Base-by-base conservation (phyloP, 2,888 invertebrate species). In the Drosophila mimica region DNA sequence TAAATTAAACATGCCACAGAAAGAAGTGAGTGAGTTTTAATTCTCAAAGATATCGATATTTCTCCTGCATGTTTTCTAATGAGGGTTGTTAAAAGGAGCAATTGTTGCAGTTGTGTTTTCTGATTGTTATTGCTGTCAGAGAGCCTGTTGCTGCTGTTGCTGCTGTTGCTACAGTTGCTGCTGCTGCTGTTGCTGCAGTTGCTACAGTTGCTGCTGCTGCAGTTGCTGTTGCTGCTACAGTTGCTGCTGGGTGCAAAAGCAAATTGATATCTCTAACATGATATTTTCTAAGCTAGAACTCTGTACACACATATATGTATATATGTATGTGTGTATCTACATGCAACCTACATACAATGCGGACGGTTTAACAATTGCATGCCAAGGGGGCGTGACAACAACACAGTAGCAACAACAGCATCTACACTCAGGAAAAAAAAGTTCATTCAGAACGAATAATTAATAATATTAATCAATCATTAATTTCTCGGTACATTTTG, bases 201-300 rank as follows among this genome's bases (percentile, higher is more conserved):
- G 25, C 25, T 25, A 20, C 17, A 34, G 34, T 13, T 9, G 53
- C 48, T 66, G 43, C 53, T 59, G 62, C 51, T 69, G 75, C 20
- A n/a, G n/a, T n/a, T 63, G 36, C 49, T 65, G 66, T 30, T 60
- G 31, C 15, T 40, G 33, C 15, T 8, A 65, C 52, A 62, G 54
- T 34, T 69, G 61, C 49, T 70, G 33, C 38, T 59, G 70, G 59
- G 54, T 72, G 75, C 82, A 65, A 70, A 77, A 20, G 43, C 84
- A 82, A 84, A 71, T 82, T 84, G 80, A 84, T 77, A 80, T 75
- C 72, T 78, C 70, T 62, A 69, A 75, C 71, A 72, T 72, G 66
- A 82, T 67, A 62, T 62, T 70, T 63, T 56, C 30, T 36, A 52
- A 51, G 75, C 62, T 61, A 49, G 60, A 68, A 57, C 69, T 69